Base-by-base conservation (phyloP, 2,888 invertebrate genomes). In the Lasioglossum pauxillum region DNA sequence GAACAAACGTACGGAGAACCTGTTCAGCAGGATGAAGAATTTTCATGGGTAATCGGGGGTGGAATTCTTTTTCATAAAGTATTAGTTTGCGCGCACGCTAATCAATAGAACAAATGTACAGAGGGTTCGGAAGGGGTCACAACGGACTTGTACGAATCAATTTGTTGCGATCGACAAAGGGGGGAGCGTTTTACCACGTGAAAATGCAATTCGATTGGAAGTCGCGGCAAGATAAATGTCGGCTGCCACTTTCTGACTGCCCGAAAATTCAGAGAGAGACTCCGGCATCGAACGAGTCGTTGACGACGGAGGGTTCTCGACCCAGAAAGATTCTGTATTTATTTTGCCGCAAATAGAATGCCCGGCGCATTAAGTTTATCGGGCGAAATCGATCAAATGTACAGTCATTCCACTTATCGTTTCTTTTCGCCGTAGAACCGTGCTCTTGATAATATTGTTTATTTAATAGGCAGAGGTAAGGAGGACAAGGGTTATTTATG, bases 261-360 rank as follows among this genome's bases (percentile, higher is more conserved):
- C 73, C 60, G 78, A 86, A 86, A 85, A 85, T 82, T 73, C 73
- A 79, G 76, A 78, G 78, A 19, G 31, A n/a, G 31, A 19, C 69
- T 53, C 46, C 14, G 67, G 44, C 44, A 41, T 73, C 78, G 81
- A 78, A 41, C 78, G 41, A 76, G 67, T 60, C 85, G 81, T 86
- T 81, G 78, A 78, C 86, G 77, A 75, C 64, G 64, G 49, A 78
- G 76, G 82, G 80, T 73, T 38, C 83, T 80, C 89, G 89, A 89
- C 89, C 89, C 71, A 89, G 87, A 89, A 89, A 89, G 75, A 82
- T 83, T 82, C 78, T 71, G 67, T 85, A 85, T 86, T 86, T 85
- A 79, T 85, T 85, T 86, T 31, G 16, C 76, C 79, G 44, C 57
- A 38, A 78, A 73, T 60, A 78, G 78, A 69, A 67, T 57, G 67